These are phyloP conservation scores for Orestias chungarensis DNA, from an alignment of 2,797 vertebrate genomes.

Conservation along the genomic window DNA sequence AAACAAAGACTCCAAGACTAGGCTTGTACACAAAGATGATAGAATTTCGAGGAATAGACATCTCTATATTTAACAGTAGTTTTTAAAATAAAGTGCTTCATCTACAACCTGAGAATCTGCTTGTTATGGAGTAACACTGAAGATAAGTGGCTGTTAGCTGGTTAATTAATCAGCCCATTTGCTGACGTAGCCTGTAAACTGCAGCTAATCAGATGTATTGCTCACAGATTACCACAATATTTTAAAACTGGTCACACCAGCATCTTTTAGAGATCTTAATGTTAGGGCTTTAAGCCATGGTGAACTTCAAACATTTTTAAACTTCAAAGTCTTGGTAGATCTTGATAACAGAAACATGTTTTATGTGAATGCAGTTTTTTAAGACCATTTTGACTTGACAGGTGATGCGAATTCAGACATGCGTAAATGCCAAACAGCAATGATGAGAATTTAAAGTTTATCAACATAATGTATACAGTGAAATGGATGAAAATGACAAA, in stretches of 20 bases:
- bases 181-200: not conserved
- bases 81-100: not conserved
- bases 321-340: not conserved
- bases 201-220: not conserved
- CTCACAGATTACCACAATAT: not conserved
- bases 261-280: not conserved
- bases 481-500: not conserved
- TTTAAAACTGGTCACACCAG: not conserved
- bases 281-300: not conserved
- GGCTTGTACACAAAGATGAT: too few relatives aligned
- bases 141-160: not conserved
- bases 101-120: not conserved
- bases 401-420: not conserved
- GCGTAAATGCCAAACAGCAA: not conserved
- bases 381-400: not conserved
- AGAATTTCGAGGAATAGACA: too few relatives aligned
- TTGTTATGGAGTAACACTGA: not conserved
- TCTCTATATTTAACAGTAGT: not conserved
- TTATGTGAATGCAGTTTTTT: not conserved
- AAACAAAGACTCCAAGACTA: too few relatives aligned
- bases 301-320: not conserved
- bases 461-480: not conserved
- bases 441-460: not conserved
- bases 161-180: slow-evolving; percentile 3
- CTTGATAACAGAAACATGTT: not conserved